Percentiles rank a stretch among this genome's conserved stretches.
Conservation (phyloP, 1,140 invertebrate genomes). For the Drosophila tristis region DNA sequence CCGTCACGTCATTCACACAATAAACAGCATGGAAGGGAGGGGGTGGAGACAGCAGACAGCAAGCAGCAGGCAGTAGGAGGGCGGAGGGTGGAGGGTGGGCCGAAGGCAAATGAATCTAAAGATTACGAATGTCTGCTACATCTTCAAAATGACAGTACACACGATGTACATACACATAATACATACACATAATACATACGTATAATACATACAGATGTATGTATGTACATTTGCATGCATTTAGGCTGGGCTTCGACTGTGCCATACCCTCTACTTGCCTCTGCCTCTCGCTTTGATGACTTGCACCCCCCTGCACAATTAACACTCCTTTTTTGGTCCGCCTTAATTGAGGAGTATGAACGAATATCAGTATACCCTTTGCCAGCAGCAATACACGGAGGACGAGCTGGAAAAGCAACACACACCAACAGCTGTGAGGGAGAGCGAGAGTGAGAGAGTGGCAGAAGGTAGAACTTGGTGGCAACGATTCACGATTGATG, state of each 20-base stretch:
- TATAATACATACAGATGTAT: no score
- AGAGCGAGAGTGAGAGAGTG: neutral
- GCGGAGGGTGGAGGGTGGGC: neutral
- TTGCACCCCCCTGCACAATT: no score
- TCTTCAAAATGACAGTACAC: constrained; percentile 52
- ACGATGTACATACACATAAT: constrained; percentile 22
- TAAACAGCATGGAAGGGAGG: constrained; percentile 18
- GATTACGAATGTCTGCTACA: constrained; percentile 68
- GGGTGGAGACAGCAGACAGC: no score
- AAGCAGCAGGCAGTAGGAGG: neutral
- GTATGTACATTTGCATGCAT: no score
- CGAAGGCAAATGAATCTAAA: constrained; percentile 45
- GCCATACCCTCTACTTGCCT: no score
- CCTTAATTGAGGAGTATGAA: no score
- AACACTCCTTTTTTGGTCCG: no score
- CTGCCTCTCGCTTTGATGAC: no score
- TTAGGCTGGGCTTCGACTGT: no score
- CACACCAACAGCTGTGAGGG: neutral
- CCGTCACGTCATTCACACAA: neutral
- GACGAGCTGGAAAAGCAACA: neutral
- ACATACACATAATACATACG: no score
- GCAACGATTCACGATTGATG: constrained; percentile 66
- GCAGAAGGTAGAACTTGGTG: constrained; percentile 5
- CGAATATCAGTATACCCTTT: no score
- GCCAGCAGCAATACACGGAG: no score